A percentile compares a stretch with the other conserved stretches of the same genome.
phyloP scores from a whole-genome alignment of 2,113 vertebrate species.

The Cairina moschata region DNA sequence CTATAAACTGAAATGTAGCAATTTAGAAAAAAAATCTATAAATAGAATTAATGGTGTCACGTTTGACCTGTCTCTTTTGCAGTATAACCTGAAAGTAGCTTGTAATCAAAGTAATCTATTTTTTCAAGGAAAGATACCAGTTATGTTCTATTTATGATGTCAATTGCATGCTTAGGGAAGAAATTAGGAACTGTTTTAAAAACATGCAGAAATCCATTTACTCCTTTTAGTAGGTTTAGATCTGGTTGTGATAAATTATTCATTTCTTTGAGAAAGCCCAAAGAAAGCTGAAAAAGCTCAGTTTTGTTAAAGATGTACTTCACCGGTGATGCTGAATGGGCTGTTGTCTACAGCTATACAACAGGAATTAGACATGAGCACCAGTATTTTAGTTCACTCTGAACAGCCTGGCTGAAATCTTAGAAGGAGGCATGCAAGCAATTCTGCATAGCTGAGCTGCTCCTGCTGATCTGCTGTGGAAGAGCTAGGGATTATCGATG shows the following conservation, averaged over 20 bases:
- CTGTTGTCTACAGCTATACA: background rate
- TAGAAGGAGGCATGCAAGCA: background rate
- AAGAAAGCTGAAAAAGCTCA: background rate
- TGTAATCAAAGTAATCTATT: background rate
- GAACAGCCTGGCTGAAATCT: background rate
- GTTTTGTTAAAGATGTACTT: background rate
- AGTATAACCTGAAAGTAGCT: background rate
- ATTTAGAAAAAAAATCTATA: background rate
- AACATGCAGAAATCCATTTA: background rate
- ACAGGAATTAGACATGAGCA: rapidly evolving
- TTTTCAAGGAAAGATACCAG: background rate
- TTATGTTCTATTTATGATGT: background rate
- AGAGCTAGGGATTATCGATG: background rate
- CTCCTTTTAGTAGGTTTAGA: background rate
- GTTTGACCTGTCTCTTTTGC: background rate
- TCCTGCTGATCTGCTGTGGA: background rate
- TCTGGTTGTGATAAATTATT: background rate
- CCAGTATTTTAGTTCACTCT: rapidly evolving
- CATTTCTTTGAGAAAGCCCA: background rate
- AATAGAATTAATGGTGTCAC: background rate
- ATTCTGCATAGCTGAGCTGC: background rate
- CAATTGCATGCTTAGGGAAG: background rate
- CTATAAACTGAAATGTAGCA: background rate
- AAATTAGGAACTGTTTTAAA: background rate
- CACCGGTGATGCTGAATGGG: background rate